Conservation (phyloP, 1,140 invertebrate species). For the Pentalonia nigronervosa region DNA sequence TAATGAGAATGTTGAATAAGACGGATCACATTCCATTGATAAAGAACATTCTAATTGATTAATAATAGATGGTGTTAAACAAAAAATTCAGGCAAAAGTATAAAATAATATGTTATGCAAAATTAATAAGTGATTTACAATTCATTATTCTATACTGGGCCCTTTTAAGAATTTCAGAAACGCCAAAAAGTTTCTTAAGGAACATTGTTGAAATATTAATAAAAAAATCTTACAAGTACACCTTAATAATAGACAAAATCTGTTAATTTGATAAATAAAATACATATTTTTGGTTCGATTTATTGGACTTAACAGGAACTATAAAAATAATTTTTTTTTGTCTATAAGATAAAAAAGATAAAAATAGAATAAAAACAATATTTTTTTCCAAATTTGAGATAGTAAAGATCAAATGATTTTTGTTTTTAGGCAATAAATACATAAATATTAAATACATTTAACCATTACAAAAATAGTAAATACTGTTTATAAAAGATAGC, state of each 20-base stretch:
- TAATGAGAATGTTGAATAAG: not conserved
- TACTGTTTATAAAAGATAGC: not conserved
- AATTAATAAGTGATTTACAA: not conserved
- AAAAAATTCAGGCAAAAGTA: not conserved
- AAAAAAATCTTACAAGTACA: slow-evolving; percentile 11
- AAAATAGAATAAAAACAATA: not conserved
- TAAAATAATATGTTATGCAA: not conserved
- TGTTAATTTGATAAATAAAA: not conserved
- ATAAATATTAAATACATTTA: not conserved
- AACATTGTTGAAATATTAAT: slow-evolving; percentile 14
- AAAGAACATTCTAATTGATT: not conserved
- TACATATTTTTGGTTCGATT: slow-evolving; percentile 23
- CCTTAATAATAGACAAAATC: slow-evolving; percentile 27
- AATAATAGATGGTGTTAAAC: not conserved
- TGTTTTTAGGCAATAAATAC: not conserved
- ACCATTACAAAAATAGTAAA: slow-evolving; percentile 32
- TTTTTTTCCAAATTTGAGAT: not conserved
- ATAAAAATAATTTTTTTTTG: slow-evolving; percentile 37
- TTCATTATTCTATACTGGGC: not conserved
- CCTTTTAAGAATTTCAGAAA: slow-evolving; percentile 19
- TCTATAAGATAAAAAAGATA: not conserved
- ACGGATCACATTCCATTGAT: not conserved
- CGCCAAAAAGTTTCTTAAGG: slow-evolving; percentile 11
- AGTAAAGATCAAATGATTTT: not conserved
- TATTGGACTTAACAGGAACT: slow-evolving; percentile 46